Evolutionary conservation across 2,888 invertebrate species (phyloP).

Genomic region (Hemicrepidius hirtus): DNA sequence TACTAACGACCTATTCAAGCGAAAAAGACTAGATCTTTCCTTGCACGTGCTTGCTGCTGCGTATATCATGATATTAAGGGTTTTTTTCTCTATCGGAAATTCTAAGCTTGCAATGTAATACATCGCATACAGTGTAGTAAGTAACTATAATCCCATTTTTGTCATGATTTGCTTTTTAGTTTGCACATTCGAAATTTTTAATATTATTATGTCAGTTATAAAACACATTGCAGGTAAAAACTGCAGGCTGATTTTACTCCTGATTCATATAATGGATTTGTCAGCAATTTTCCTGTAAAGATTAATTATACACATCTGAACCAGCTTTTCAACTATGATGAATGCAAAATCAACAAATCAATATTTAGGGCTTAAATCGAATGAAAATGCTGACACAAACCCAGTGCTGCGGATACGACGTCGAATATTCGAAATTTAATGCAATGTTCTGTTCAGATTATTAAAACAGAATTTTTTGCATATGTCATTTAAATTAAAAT

Average conservation of each 20-base stretch:
- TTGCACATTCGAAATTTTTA: too few relatives aligned
- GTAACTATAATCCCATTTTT: too few relatives aligned
- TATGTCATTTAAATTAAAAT: too few relatives aligned
- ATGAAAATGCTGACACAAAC: slow-evolving; percentile 25
- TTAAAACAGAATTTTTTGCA: too few relatives aligned
- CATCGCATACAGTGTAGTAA: too few relatives aligned
- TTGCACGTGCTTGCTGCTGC: slow-evolving; percentile 18
- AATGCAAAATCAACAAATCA: slow-evolving; percentile 26
- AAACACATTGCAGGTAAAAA: too few relatives aligned
- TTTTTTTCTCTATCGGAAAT: neutral
- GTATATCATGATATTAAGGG: slow-evolving; percentile 14
- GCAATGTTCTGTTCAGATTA: neutral
- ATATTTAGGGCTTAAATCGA: slow-evolving; percentile 22
- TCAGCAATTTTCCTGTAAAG: slow-evolving; percentile 4
- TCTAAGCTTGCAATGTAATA: neutral
- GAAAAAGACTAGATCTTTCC: slow-evolving; percentile 19
- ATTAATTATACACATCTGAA: slow-evolving; percentile 24
- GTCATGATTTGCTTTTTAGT: too few relatives aligned
- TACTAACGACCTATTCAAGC: slow-evolving; percentile 26
- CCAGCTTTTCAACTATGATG: slow-evolving; percentile 4
- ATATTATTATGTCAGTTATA: too few relatives aligned
- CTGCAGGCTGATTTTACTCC: too few relatives aligned
- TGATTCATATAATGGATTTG: neutral
- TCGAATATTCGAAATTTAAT: slow-evolving; percentile 12
- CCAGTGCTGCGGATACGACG: neutral